Base-by-base conservation (phyloP, 1,140 invertebrate species). In the Aphaenogaster floridana region DNA sequence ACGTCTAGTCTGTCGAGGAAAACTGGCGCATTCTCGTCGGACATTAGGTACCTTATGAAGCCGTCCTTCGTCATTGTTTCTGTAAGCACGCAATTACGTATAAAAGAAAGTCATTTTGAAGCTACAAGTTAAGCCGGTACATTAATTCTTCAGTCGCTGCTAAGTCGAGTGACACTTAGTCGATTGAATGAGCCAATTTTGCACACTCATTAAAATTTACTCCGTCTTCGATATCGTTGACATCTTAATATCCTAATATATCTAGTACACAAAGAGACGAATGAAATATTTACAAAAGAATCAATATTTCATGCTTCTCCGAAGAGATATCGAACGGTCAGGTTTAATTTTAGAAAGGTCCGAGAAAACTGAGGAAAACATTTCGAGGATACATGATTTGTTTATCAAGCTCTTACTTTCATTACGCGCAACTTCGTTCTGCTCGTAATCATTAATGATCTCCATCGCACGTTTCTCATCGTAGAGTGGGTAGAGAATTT, bases 21-120 rank as follows among this genome's bases (percentile, higher is more conserved):
- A 68, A 99, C 99, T 0, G 99, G 99, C 0, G 99, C 98, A 96
- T 99, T 99, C 95, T 99, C 99, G 95, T 99, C 99, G 0, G 99
- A 99, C 99, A 99, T 99, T 68, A 99, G 96, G 96, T 99, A 99
- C 66, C 99, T 97, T 95, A 99, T 98, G 86, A 99, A 97, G 48
- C 99, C 99, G 95, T 99, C 99, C 95, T 99, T 97, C 66, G 98
- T 99, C 86, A 99, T 95, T 95, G 97, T 97, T 94, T 96, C 96
- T 94, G 92, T 71, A 93, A 93, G 78, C 74, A 90, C 64, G 91
- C 90, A 92, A 92, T 93, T 91, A 89, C 72, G 90, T 93, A 89
- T 91, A 87, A 93, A 93, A 91, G 76, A 90, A 93, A 89, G 87
- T 87, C 86, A 72, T 77, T 63, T 61, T 45, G 0, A 21, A 42